phyloP scores from a whole-genome alignment of 2,888 invertebrate species.

The Drosophila testacea region DNA sequence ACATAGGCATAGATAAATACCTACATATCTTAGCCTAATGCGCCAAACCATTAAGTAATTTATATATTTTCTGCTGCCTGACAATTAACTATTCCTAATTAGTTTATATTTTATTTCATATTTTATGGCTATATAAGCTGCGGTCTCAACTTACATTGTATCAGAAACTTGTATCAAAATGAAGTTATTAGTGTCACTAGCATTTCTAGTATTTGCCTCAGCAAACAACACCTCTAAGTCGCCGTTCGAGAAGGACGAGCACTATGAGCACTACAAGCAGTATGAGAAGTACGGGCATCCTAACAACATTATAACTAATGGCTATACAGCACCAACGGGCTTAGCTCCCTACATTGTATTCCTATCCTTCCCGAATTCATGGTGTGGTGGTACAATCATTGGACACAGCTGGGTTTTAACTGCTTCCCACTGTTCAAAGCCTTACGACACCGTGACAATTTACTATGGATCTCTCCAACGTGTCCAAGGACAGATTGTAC shows the following conservation, averaged over 20 bases:
- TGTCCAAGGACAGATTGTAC: slow-evolving; percentile 39
- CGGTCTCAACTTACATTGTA: no score
- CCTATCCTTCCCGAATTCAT: slow-evolving; percentile 28
- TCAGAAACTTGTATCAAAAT: slow-evolving; percentile 15
- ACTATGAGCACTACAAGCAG: neutral
- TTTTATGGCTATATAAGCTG: slow-evolving; percentile 25
- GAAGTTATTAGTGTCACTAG: slow-evolving; percentile 20
- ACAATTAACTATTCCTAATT: slow-evolving; percentile 1
- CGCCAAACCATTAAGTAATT: neutral
- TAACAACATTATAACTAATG: slow-evolving; percentile 57
- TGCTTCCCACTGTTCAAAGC: slow-evolving; percentile 38
- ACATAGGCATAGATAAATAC: no score
- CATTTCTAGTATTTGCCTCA: slow-evolving; percentile 11
- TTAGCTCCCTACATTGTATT: slow-evolving; percentile 67
- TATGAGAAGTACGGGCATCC: neutral
- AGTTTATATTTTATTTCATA: neutral
- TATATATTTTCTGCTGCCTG: neutral
- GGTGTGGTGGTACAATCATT: slow-evolving; percentile 46
- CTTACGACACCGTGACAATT: slow-evolving; percentile 45
- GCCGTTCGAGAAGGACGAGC: neutral
- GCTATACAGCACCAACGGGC: slow-evolving; percentile 44
- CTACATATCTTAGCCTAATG: slow-evolving; percentile 8
- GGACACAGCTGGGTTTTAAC: slow-evolving; percentile 46
- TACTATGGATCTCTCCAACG: slow-evolving; percentile 68
- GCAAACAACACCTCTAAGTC: neutral